Percentiles rank a stretch among this genome's conserved stretches.
These are phyloP conservation scores for Drosophila sordidula DNA, from an alignment of 2,888 invertebrate species.

Conservation along the genomic window DNA sequence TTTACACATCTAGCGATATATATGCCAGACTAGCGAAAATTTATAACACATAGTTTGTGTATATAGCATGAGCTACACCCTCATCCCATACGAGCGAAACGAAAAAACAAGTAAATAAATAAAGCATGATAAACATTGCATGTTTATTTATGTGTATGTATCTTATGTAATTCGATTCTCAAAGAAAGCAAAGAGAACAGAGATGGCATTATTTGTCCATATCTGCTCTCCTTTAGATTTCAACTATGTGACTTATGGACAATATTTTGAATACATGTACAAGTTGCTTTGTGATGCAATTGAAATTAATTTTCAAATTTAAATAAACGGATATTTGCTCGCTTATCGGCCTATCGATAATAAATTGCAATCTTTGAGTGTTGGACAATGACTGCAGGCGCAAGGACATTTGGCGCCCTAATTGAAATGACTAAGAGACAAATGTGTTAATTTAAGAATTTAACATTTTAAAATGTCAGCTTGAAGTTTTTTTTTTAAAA, in stretches of 20 bases:
- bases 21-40: constrained; percentile 15
- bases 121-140: constrained; percentile 25
- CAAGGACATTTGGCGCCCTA: constrained; percentile 25
- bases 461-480: constrained; percentile 10
- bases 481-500: not conserved
- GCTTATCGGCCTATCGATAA: constrained; percentile 28
- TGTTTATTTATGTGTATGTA: not conserved
- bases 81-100: constrained; percentile 13
- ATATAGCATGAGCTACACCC: constrained; percentile 21
- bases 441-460: not conserved
- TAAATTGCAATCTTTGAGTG: constrained; percentile 28
- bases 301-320: not conserved
- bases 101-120: constrained; percentile 25
- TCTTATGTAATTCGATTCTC: constrained; percentile 36
- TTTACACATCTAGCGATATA: constrained; percentile 42
- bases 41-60: constrained; percentile 16
- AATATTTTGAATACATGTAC: not conserved
- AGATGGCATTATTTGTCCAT: not conserved
- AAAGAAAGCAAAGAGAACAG: constrained; percentile 8
- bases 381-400: constrained; percentile 22
- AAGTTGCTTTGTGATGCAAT: not conserved
- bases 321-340: not conserved
- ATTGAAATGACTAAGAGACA: constrained; percentile 13
- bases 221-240: not conserved
- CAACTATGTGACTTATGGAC: constrained; percentile 5